Base-by-base conservation (phyloP, 2,797 vertebrate genomes). In the Crocidura indochinensis region DNA sequence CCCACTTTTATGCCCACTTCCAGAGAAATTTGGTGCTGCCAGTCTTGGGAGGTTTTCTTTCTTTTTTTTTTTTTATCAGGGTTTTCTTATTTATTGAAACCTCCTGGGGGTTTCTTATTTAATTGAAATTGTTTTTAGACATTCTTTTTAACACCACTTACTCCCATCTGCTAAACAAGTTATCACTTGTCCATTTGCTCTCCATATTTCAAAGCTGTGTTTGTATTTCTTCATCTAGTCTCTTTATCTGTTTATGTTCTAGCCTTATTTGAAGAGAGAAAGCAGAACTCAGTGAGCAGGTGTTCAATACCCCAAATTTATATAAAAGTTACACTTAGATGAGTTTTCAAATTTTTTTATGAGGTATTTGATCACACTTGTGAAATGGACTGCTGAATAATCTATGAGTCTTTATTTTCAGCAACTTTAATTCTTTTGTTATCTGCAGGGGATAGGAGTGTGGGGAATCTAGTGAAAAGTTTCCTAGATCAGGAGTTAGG, bases 201-300 rank as follows among this genome's bases (percentile, higher is more conserved):
- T 67, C 74, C 11, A 1, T 44, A 60, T 82, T 87, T 51, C 22
- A 64, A 31, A 68, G 51, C 1, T 38, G 11, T 5, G 12, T 76
- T 24, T 80, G 11, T 6, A 19, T 72, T 24, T 80, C n/a, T 6
- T 76, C 5, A 64, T 65, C 27, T 82, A 0, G 10, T 51, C 53
- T 87, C 19, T 76, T 31, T 72, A 27, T 71, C 17, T 2, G 65
- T 76, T 88, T 80, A 26, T 71, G n/a, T 78, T 51, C 71, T 78
- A 49, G 26, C 75, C 11, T 24, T 22, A 51, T 69, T 89, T 84
- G 62, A 8, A 82, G 14, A 68, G 6, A 83, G 15, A 46, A 44
- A 62, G 77, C 47, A 31, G 38, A 62, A 81, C 47, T 31, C 71
- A 67, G 68, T 29, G 38, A 22, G 19, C 22, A 3, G 38, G 38